A percentile compares a stretch with the other conserved stretches of the same genome.
phyloP scores from a whole-genome alignment of 2,888 invertebrate genomes.

The Corythucha ciliata region DNA sequence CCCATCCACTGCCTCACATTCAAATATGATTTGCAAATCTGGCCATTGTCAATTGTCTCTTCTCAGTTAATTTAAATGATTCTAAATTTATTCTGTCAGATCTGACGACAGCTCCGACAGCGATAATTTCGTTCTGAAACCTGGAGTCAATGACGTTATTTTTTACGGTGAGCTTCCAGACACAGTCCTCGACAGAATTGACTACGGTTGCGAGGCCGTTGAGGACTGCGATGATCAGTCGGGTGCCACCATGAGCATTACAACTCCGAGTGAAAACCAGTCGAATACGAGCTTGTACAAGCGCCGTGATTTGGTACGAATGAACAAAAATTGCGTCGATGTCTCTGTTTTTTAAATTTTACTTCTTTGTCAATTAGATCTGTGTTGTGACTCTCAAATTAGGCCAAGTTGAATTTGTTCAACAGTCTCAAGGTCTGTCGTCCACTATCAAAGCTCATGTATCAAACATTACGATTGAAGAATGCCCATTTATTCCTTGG shows the following conservation, averaged over 20 bases:
- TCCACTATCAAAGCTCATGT: slow-evolving; percentile 60
- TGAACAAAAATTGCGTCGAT: not conserved
- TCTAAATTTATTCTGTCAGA: too few relatives aligned
- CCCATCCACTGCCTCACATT: too few relatives aligned
- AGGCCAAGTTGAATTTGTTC: slow-evolving; percentile 61
- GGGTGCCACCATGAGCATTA: slow-evolving; percentile 50
- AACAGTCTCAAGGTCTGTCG: slow-evolving; percentile 58
- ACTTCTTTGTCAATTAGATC: slow-evolving; percentile 40
- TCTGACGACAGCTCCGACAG: slow-evolving; percentile 76
- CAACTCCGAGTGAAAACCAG: slow-evolving; percentile 68
- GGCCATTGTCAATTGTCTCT: too few relatives aligned
- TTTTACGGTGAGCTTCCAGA: too few relatives aligned
- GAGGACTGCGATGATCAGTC: slow-evolving; percentile 47
- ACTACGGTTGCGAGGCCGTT: slow-evolving; percentile 75
- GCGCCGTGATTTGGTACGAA: slow-evolving; percentile 61
- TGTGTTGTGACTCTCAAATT: slow-evolving; percentile 56
- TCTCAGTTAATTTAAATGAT: too few relatives aligned
- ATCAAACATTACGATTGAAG: slow-evolving; percentile 63
- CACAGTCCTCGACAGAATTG: slow-evolving; percentile 47
- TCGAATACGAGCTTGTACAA: slow-evolving; percentile 71
- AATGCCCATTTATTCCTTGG: slow-evolving; percentile 82
- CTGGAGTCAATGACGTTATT: slow-evolving; percentile 48
- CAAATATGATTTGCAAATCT: too few relatives aligned
- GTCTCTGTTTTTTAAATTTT: not conserved
- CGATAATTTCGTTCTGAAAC: slow-evolving; percentile 68